These are phyloP conservation scores for Eulemur mongoz DNA, from an alignment of 2,797 vertebrate genomes.

Conservation along the genomic window DNA sequence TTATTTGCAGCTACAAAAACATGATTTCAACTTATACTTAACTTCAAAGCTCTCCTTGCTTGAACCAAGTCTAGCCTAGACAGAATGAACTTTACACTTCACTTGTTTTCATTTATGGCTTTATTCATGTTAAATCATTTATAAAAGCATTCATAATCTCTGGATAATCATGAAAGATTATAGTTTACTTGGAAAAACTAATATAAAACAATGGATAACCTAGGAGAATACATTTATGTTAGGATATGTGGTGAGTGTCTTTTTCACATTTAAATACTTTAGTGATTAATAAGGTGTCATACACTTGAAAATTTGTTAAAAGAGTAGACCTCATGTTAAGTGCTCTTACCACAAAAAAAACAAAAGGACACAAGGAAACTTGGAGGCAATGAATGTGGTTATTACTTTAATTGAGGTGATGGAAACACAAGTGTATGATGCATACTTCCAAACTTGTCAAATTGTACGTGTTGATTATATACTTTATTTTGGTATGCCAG, in stretches of 20 bases:
- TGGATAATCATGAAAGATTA: background rate
- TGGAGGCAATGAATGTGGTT: background rate
- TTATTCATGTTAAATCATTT: background rate
- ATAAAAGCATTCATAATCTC: background rate
- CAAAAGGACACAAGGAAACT: background rate
- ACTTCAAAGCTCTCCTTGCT: background rate
- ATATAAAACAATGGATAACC: background rate
- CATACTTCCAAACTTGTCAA: background rate
- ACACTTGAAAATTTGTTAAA: background rate
- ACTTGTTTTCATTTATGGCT: background rate
- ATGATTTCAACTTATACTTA: background rate
- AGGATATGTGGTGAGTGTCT: background rate
- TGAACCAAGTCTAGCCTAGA: background rate
- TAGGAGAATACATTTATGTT: background rate
- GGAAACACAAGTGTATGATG: background rate
- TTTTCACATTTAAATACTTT: background rate
- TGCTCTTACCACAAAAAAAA: background rate
- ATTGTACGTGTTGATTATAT: background rate
- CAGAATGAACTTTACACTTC: background rate
- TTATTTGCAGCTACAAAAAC: background rate
- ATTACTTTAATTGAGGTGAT: background rate
- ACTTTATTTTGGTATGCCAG: background rate
- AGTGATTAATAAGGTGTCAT: background rate
- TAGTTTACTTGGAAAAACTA: constrained; percentile 7
- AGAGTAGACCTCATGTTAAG: background rate